A percentile compares a stretch with the other conserved stretches of the same genome.
Conservation (phyloP, 2,113 vertebrate genomes). For the Psophia crepitans region DNA sequence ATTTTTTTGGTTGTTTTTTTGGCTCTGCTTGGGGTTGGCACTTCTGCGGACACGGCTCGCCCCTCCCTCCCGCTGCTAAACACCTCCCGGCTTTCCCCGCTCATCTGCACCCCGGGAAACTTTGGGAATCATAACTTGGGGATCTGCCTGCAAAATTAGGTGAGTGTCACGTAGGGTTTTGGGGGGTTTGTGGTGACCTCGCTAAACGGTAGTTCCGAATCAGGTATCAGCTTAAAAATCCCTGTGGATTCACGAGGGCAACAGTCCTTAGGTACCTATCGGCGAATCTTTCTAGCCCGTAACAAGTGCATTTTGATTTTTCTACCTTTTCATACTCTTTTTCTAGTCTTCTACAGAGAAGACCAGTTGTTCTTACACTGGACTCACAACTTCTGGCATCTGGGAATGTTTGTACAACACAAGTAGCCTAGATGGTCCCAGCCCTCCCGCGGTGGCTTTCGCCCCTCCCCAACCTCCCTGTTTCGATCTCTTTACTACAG, state of each 20-base stretch:
- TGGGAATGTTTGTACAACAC: background rate
- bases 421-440: background rate
- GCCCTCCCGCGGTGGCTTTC: background rate
- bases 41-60: background rate
- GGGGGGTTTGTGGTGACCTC: background rate
- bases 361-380: background rate
- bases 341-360: slow-evolving; percentile 17
- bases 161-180: background rate
- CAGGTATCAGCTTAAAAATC: background rate
- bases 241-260: background rate
- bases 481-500: background rate
- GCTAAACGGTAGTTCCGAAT: background rate
- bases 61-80: background rate
- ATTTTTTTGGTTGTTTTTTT: background rate
- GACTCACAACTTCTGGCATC: background rate
- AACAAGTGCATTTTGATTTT: slow-evolving; percentile 18
- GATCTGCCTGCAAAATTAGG: background rate
- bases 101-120: background rate
- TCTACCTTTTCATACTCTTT: slow-evolving; percentile 65
- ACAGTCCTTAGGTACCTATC: background rate
- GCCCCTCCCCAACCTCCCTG: background rate
- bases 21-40: fast-evolving
- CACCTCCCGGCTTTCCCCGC: background rate
- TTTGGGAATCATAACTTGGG: background rate
- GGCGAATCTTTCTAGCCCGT: slow-evolving; percentile 1